Conservation (phyloP, 1,140 invertebrate genomes). For the Mycetomoellerius zeteki region DNA sequence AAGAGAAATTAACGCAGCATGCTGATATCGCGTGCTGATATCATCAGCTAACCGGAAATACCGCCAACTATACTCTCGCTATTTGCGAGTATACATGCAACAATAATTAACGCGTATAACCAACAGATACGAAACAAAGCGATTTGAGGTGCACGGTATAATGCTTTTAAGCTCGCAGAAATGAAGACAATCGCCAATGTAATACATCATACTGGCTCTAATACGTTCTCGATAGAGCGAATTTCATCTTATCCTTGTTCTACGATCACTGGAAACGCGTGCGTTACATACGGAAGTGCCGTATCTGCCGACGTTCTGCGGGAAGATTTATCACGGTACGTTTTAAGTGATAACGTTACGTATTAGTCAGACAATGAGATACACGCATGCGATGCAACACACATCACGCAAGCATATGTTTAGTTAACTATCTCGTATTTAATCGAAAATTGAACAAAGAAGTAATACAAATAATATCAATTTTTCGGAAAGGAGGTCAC, state of each 20-base stretch:
- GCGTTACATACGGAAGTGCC: constrained; percentile 1
- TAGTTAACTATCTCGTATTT: constrained; percentile 34
- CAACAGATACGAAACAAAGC: constrained; percentile 3
- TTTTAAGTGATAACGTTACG: constrained; percentile 44
- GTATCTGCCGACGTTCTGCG: constrained; percentile 11
- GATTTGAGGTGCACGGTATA: not conserved
- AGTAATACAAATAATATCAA: constrained; percentile 21
- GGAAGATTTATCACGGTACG: constrained; percentile 15
- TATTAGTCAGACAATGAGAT: constrained; percentile 21
- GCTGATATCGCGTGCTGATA: constrained; percentile 11
- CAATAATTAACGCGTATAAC: constrained; percentile 22
- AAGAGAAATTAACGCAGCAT: not conserved
- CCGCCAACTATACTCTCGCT: constrained; percentile 58
- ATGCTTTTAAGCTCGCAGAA: not conserved
- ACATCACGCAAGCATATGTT: constrained; percentile 13
- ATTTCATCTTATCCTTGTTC: constrained; percentile 22
- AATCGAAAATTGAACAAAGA: constrained; percentile 17
- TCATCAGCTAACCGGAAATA: constrained; percentile 75
- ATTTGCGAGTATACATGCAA: constrained; percentile 39
- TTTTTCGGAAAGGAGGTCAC: constrained; percentile 54
- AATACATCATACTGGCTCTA: not conserved
- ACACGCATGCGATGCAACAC: constrained; percentile 3
- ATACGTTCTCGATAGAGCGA: not conserved
- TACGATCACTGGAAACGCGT: not conserved
- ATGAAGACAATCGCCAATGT: constrained; percentile 60